Base-by-base conservation (phyloP, 2,113 vertebrate species). In the Siniperca knerii region DNA sequence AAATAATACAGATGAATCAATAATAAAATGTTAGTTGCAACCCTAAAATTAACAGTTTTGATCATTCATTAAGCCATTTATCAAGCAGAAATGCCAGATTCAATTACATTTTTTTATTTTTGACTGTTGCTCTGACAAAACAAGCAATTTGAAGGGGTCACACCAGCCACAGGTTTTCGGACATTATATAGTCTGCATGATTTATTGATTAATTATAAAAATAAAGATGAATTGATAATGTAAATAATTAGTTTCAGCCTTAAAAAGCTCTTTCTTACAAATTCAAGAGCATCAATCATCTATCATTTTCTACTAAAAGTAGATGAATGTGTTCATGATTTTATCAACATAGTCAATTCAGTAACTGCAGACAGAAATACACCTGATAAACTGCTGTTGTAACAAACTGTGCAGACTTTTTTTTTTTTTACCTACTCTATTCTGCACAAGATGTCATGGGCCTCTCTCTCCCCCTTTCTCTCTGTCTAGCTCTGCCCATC, bases 371-470 rank as follows among this genome's bases (percentile, higher is more conserved):
- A 2, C 44, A 66, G 18, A 64, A 10, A 11, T 13, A 5, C 37
- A 40, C 16, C 9, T 67, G 58, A 37, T 52, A 37, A 50, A 42
- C 29, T n/a, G 25, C 33, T 75, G n/a, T 58, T 33, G 8, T 25
- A 42, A 64, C 25, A 48, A 4, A 6, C 44, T 40, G 12, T 76
- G 15, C 12, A n/a, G 44, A 65, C 54, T 72, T 76, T 75, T 21
- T 2, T 29, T 83, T n/a, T 82, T 89, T 72, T 84, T 75, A 76
- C 25, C 54, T 4, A n/a, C 8, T 81, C 62, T 57, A 6, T 7
- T 72, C 15, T 33, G 54, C 23, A 44, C 65, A 74, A 48, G 60
- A 75, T 82, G 12, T 60, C 54, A 75, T 23, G 2, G 20, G 3
- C 40, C 77, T 20, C 57, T 60, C 23, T 57, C 46, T 76, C 2